Conservation (phyloP, 2,797 vertebrate genomes). For the Hyperoplus immaculatus region DNA sequence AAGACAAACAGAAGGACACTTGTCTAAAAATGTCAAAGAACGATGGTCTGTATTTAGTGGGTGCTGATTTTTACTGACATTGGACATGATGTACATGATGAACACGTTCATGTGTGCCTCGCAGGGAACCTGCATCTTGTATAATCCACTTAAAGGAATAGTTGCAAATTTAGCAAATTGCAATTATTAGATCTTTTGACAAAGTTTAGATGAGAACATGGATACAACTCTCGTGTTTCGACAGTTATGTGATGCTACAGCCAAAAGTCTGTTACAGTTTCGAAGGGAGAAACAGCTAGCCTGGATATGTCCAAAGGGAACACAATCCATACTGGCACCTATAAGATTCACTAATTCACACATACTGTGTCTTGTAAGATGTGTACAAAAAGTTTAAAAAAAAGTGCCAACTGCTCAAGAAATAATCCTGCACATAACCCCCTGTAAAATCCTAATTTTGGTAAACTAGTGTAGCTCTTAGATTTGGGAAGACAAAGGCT, state of each 20-base stretch:
- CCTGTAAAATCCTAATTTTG: neutral
- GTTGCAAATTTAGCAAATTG: neutral
- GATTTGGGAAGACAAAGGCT: neutral
- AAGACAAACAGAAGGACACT: conserved; percentile 1
- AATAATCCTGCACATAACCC: neutral
- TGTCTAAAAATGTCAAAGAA: conserved; percentile 21
- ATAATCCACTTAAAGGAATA: neutral
- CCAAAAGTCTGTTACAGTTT: neutral
- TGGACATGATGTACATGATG: neutral
- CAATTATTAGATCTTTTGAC: neutral
- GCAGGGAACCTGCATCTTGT: neutral
- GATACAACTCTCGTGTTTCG: neutral
- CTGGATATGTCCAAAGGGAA: neutral
- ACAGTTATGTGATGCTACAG: neutral
- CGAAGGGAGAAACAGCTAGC: neutral
- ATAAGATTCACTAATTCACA: neutral
- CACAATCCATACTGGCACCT: neutral
- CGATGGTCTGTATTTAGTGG: neutral
- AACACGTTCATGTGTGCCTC: conserved; percentile 4
- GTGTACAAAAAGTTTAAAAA: neutral
- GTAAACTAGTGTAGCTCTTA: neutral
- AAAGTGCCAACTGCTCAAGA: neutral
- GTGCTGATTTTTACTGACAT: conserved; percentile 24
- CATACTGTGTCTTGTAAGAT: neutral
- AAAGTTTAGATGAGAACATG: neutral